phyloP scores from a whole-genome alignment of 2,113 vertebrate species.

The Nannobrachium achirus region DNA sequence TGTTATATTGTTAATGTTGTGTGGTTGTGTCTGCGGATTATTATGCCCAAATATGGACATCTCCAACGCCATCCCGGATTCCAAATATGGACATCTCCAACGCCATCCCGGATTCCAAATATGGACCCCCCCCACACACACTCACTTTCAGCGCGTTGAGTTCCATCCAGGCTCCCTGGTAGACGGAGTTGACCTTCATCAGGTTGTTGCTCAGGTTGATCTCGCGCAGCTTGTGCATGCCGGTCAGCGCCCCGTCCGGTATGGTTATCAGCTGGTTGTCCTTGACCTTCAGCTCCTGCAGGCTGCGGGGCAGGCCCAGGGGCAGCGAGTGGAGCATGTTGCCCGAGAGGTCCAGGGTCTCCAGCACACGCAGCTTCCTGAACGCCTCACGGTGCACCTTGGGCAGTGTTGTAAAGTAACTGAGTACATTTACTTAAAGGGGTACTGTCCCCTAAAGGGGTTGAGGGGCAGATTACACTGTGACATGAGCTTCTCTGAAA shows the following conservation, averaged over 20 bases:
- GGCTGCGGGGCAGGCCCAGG: slow-evolving; percentile 89
- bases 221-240: slow-evolving; percentile 90
- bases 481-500: too few relatives aligned
- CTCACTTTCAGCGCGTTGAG: slow-evolving; percentile 89
- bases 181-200: slow-evolving; percentile 87
- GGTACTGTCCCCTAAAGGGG: too few relatives aligned
- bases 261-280: slow-evolving; percentile 87
- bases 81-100: not conserved
- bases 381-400: slow-evolving; percentile 92
- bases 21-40: too few relatives aligned
- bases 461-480: too few relatives aligned
- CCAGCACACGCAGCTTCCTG: slow-evolving; percentile 89
- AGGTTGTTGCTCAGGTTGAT: slow-evolving; percentile 90
- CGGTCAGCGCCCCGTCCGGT: slow-evolving; percentile 84
- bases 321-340: slow-evolving; percentile 86
- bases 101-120: not conserved
- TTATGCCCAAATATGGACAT: not conserved
- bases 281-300: slow-evolving; percentile 89
- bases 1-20: too few relatives aligned
- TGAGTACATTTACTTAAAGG: too few relatives aligned
- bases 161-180: slow-evolving; percentile 90
- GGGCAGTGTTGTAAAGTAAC: too few relatives aligned
- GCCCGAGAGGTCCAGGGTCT: slow-evolving; percentile 91
- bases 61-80: not conserved
- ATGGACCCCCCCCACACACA: not conserved